A percentile compares a stretch with the other conserved stretches of the same genome.
These are phyloP conservation scores for Drosophila lacicola DNA, from an alignment of 2,888 invertebrate genomes.

Conservation along the genomic window DNA sequence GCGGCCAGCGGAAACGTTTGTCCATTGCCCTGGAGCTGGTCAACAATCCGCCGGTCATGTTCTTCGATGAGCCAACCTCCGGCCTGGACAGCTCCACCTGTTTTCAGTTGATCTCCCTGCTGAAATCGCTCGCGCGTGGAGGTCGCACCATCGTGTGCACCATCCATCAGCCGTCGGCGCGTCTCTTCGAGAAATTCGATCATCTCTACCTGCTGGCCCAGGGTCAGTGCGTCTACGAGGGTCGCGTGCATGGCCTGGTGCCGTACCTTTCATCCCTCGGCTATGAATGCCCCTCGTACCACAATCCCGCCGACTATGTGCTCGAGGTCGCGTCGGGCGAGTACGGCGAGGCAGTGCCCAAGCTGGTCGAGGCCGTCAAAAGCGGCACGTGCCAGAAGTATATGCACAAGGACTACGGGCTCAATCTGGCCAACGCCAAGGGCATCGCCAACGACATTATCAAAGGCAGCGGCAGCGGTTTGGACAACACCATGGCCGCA, in stretches of 20 bases:
- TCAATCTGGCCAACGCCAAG: conserved; percentile 64
- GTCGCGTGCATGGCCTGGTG: conserved; percentile 92
- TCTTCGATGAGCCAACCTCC: conserved; percentile 97
- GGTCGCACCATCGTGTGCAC: conserved; percentile 97
- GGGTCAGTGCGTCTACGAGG: conserved; percentile 97
- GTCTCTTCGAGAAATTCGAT: conserved; percentile 98
- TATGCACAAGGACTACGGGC: conserved; percentile 82
- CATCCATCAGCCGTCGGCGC: conserved; percentile 98
- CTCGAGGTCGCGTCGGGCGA: conserved; percentile 98
- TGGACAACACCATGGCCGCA: conserved; percentile 53
- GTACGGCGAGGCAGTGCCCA: conserved; percentile 95
- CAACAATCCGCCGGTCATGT: conserved; percentile 98
- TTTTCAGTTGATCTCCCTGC: conserved; percentile 94
- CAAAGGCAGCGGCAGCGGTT: conserved; percentile 85
- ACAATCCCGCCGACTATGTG: conserved; percentile 98
- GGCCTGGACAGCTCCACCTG: conserved; percentile 97
- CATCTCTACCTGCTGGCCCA: conserved; percentile 95
- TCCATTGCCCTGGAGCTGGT: conserved; percentile 97
- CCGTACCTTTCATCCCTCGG: conserved; percentile 94
- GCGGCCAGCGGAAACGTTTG: conserved; percentile 95
- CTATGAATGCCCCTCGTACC: conserved; percentile 96
- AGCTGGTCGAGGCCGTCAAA: conserved; percentile 93
- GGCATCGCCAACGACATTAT: conserved; percentile 87
- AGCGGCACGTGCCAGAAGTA: conserved; percentile 90
- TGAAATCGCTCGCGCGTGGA: conserved; percentile 94